Base-by-base conservation (phyloP, 1,140 invertebrate species). In the Pteromalus puparum region DNA sequence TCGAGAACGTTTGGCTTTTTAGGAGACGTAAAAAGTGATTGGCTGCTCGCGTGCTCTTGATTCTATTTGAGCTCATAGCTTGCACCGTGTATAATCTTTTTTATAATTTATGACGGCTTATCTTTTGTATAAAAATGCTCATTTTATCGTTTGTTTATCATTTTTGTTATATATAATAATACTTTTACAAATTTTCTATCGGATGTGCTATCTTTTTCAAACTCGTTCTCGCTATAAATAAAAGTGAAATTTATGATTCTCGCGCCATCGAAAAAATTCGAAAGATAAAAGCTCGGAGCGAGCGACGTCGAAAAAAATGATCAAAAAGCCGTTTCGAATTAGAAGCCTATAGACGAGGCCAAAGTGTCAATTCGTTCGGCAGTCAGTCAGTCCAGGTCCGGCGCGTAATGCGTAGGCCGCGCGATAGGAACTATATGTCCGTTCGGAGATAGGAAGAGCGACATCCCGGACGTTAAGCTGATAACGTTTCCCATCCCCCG, bases 391-490 rank as follows among this genome's bases (percentile, higher is more conserved):
- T 83, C 38, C 30, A 42, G 38, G 6, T 42, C 10, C 38, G 38
- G 10, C 6, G 7, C 77, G 83, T 67, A 81, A 79, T 86, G 90
- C 88, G 92, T 92, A 81, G 92, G 92, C 72, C 30, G 87, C 30
- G 86, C 65, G 91, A 92, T 91, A 92, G 85, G 83, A 85, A 85
- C 85, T 76, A 85, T 76, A 85, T 48, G 87, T 92, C 90, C 92
- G 90, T 89, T 90, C 89, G 91, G 75, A 86, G 91, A 92, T 92
- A 93, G 86, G 86, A 89, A 88, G 87, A 83, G 38, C 87, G 72
- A 90, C 92, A 91, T 93, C 92, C 92, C 91, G 92, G 92, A 93
- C 88, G 91, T 88, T 48, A 83, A 83, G 30, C 85, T 84, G 92
- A 92, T 92, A 91, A 72, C 80, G 87, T 84, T 86, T 87, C 85